Percentiles rank a stretch among this genome's conserved stretches.
These are phyloP conservation scores for Periphyllus acericola DNA, from an alignment of 2,888 invertebrate genomes.

Conservation along the genomic window DNA sequence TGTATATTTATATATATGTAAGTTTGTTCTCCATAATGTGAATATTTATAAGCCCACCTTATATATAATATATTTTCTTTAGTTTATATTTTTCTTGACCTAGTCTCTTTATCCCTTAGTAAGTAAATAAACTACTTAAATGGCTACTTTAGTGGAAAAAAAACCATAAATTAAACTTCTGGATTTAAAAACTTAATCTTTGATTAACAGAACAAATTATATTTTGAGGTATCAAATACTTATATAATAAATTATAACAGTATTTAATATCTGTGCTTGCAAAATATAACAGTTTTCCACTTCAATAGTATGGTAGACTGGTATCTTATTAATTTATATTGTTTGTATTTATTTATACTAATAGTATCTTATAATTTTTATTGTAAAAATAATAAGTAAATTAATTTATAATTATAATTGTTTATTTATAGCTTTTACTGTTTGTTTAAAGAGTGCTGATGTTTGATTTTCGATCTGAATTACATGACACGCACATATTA, in stretches of 20 bases:
- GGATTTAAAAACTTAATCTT: constrained; percentile 5
- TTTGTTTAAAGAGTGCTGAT: constrained; percentile 26
- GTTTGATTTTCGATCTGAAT: constrained; percentile 33
- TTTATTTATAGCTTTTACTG: constrained; percentile 33
- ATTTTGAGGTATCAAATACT: constrained; percentile 23
- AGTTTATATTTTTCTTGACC: constrained; percentile 54
- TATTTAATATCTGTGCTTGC: constrained; percentile 46
- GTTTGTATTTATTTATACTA: constrained; percentile 42
- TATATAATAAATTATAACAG: constrained; percentile 42
- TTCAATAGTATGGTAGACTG: constrained; percentile 44
- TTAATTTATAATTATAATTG: constrained; percentile 38
- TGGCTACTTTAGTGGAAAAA: constrained; percentile 32
- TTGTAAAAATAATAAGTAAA: constrained; percentile 37
- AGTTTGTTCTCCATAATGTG: constrained; percentile 43
- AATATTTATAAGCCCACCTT: constrained; percentile 31
- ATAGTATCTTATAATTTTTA: constrained; percentile 40
- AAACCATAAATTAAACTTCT: constrained; percentile 34
- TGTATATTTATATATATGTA: constrained; percentile 16
- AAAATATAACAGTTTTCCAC: constrained; percentile 32
- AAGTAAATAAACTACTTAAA: constrained; percentile 49
- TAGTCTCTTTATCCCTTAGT: constrained; percentile 54
- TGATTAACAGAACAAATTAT: constrained; percentile 53
- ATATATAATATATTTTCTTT: constrained; percentile 39
- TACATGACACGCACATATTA: not conserved
- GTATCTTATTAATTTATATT: constrained; percentile 55